phyloP scores from a whole-genome alignment of 2,113 vertebrate species.

The Tachycineta bicolor region DNA sequence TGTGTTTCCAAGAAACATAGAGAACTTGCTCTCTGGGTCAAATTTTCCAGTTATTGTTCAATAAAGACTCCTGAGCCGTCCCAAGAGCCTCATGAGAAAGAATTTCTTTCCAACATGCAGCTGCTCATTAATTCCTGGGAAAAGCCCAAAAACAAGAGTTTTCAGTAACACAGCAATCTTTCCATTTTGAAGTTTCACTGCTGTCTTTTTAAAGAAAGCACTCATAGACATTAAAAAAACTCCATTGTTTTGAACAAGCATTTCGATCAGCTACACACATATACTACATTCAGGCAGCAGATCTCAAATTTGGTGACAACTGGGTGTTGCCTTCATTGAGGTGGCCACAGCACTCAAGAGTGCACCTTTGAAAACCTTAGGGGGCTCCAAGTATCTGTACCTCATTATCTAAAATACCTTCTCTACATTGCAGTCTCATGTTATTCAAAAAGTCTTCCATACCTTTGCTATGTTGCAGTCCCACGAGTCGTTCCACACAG shows the following conservation, averaged over 20 bases:
- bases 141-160: not conserved
- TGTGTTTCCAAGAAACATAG: constrained; percentile 8
- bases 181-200: not conserved
- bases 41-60: constrained; percentile 37
- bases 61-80: not conserved
- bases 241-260: not conserved
- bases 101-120: not conserved
- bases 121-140: constrained; percentile 18
- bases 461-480: too few relatives aligned
- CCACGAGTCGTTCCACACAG: too few relatives aligned
- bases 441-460: too few relatives aligned
- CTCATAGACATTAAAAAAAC: not conserved
- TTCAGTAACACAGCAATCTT: not conserved
- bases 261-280: not conserved
- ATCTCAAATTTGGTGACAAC: not conserved
- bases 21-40: not conserved
- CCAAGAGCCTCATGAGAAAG: not conserved
- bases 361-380: too few relatives aligned
- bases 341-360: too few relatives aligned
- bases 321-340: not conserved
- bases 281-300: not conserved
- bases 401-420: too few relatives aligned
- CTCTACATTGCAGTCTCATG: too few relatives aligned
- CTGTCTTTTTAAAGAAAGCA: not conserved
- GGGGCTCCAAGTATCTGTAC: too few relatives aligned